Conservation (phyloP, 2,113 vertebrate species). For the Xerus inauris region DNA sequence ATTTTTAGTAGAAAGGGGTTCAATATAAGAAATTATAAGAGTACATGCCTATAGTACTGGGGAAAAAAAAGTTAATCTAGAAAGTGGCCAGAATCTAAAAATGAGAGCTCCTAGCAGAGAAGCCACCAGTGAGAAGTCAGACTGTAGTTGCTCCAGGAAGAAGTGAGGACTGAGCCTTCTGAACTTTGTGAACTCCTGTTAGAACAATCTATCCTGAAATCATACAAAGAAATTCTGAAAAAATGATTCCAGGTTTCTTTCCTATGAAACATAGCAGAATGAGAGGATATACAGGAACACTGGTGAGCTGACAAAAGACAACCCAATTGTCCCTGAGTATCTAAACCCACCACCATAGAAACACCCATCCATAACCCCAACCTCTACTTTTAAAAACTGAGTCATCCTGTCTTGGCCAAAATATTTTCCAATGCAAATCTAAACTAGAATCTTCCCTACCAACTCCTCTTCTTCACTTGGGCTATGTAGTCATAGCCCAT, state of each 20-base stretch:
- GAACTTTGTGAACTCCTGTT: neutral
- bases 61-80: neutral
- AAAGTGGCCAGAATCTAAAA: neutral
- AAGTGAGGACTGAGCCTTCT: neutral
- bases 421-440: neutral
- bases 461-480: neutral
- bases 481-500: neutral
- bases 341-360: neutral
- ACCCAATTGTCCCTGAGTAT: neutral
- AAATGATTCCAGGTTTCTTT: neutral
- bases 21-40: neutral
- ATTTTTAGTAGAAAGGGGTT: constrained; percentile 1
- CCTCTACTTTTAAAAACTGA: neutral
- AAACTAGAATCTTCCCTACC: neutral
- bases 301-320: neutral
- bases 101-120: neutral
- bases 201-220: neutral
- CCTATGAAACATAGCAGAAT: neutral
- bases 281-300: neutral
- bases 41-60: neutral
- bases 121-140: neutral
- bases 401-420: neutral
- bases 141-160: neutral
- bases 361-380: neutral
- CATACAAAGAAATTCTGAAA: neutral